A percentile compares a stretch with the other conserved stretches of the same genome.
These are phyloP conservation scores for Ctenicera cuprea DNA, from an alignment of 2,888 invertebrate species.

Conservation along the genomic window DNA sequence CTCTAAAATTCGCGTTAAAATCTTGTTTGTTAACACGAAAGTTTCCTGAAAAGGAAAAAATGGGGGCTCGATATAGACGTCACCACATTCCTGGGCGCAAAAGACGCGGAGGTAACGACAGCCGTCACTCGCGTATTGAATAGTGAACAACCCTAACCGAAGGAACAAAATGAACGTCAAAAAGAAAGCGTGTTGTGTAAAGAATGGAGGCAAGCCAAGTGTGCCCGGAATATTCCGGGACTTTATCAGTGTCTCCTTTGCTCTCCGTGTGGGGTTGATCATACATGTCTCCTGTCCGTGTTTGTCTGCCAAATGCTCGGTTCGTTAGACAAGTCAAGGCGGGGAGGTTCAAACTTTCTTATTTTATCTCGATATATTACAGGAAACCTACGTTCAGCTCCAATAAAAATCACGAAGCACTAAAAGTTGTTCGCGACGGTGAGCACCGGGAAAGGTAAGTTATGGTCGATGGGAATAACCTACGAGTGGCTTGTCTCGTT, in stretches of 20 bases:
- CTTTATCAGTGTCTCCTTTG: slow-evolving; percentile 57
- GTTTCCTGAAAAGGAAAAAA: slow-evolving; percentile 14
- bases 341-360: slow-evolving; percentile 54
- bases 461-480: slow-evolving; percentile 39
- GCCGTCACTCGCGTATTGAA: slow-evolving; percentile 60
- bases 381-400: slow-evolving; percentile 49
- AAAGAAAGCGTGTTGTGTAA: slow-evolving; percentile 59
- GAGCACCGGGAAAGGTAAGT: slow-evolving; percentile 37
- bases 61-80: slow-evolving; percentile 44
- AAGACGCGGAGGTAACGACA: slow-evolving; percentile 52
- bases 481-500: slow-evolving; percentile 22
- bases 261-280: slow-evolving; percentile 53
- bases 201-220: slow-evolving; percentile 60
- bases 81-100: slow-evolving; percentile 38
- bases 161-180: slow-evolving; percentile 61
- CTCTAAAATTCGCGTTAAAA: neutral
- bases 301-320: slow-evolving; percentile 66
- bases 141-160: slow-evolving; percentile 58
- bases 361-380: slow-evolving; percentile 55
- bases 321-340: slow-evolving; percentile 67
- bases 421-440: slow-evolving; percentile 42
- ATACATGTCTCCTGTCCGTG: slow-evolving; percentile 56
- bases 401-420: slow-evolving; percentile 51
- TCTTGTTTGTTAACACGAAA: slow-evolving; percentile 3
- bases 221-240: slow-evolving; percentile 62